phyloP scores from a whole-genome alignment of 2,797 vertebrate genomes.

The Sciurus carolinensis region DNA sequence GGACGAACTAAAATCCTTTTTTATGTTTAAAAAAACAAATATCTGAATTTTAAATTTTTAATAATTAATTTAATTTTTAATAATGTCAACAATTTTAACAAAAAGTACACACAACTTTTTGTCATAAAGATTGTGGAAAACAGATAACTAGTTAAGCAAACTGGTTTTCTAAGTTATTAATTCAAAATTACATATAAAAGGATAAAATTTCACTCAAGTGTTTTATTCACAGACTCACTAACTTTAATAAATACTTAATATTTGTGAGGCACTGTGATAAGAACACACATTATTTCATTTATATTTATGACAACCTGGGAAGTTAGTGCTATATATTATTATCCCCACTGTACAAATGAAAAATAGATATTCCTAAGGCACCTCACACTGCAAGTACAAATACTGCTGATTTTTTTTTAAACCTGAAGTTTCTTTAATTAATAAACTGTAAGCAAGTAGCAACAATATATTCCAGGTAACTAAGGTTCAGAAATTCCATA shows the following conservation, averaged over 20 bases:
- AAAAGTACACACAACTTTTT: slow-evolving; percentile 35
- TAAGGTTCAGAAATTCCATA: slow-evolving; percentile 56
- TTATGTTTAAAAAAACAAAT: slow-evolving; percentile 59
- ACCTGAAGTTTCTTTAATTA: slow-evolving; percentile 52
- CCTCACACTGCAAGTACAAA: not conserved
- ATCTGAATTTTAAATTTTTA: not conserved
- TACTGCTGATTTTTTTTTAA: not conserved
- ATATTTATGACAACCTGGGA: not conserved
- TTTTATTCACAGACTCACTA: slow-evolving; percentile 5
- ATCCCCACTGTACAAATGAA: not conserved
- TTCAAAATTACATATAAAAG: slow-evolving; percentile 57
- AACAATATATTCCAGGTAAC: slow-evolving; percentile 52
- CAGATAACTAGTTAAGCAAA: not conserved
- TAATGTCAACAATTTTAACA: slow-evolving; percentile 50
- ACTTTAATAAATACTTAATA: slow-evolving; percentile 14
- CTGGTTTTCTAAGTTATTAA: slow-evolving; percentile 31
- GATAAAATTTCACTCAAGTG: slow-evolving; percentile 37
- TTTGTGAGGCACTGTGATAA: not conserved
- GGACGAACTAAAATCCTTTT: not conserved
- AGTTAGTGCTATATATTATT: not conserved
- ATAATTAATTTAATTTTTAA: not conserved
- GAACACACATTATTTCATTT: not conserved
- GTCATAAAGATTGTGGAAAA: slow-evolving; percentile 29
- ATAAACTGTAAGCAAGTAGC: slow-evolving; percentile 25
- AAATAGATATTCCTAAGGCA: slow-evolving; percentile 35